Conservation (phyloP, 1,140 invertebrate genomes). For the Physella acuta region DNA sequence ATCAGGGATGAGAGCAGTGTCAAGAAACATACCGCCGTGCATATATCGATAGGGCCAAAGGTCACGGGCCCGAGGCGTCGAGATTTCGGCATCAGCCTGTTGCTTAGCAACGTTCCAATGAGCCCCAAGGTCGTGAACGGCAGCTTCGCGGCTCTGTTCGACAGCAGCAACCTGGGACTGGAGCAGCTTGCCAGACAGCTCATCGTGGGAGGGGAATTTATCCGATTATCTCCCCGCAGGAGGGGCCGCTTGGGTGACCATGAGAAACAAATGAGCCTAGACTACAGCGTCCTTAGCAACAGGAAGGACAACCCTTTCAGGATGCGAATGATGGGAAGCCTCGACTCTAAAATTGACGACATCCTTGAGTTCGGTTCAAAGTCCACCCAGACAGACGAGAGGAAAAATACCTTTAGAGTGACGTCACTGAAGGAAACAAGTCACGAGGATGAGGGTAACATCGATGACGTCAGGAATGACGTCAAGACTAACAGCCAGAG, state of each 20-base stretch:
- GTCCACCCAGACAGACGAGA: constrained; percentile 2
- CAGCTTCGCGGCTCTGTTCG: constrained; percentile 92
- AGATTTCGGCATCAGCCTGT: constrained; percentile 86
- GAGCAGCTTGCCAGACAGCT: constrained; percentile 70
- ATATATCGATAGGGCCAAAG: constrained; percentile 5
- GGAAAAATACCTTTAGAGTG: constrained; percentile 3
- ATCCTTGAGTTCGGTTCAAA: constrained; percentile 48
- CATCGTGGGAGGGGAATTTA: constrained; percentile 18
- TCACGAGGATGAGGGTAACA: not conserved
- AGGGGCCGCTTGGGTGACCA: constrained; percentile 43
- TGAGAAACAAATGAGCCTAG: constrained; percentile 54
- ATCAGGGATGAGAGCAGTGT: not conserved
- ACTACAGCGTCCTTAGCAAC: constrained; percentile 36
- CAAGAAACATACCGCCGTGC: not conserved
- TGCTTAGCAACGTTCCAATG: constrained; percentile 90
- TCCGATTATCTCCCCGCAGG: constrained; percentile 50
- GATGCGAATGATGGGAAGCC: constrained; percentile 31
- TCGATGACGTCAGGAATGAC: not conserved
- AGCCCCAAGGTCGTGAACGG: constrained; percentile 96
- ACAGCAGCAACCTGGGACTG: constrained; percentile 77
- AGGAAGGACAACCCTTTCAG: constrained; percentile 17
- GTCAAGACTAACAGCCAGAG: constrained; percentile 2
- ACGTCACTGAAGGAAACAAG: constrained; percentile 8
- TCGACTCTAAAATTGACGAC: constrained; percentile 59
- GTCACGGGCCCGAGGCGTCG: constrained; percentile 34